A percentile compares a stretch with the other conserved stretches of the same genome.
phyloP scores from a whole-genome alignment of 2,797 vertebrate genomes.

The Peromyscus melanophrys region DNA sequence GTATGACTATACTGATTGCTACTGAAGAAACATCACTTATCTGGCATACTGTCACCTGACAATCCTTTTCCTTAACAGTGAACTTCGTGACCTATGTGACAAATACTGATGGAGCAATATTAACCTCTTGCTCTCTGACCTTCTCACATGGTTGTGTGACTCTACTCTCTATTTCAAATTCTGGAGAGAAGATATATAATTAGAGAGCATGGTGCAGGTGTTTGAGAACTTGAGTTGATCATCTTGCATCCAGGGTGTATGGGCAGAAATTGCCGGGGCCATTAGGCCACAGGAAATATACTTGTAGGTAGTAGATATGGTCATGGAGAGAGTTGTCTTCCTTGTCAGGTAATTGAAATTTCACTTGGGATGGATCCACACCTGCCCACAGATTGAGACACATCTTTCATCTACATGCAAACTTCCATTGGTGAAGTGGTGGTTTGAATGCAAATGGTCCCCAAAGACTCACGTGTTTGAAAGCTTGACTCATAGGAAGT shows the following conservation, averaged over 20 bases:
- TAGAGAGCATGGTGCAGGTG: neutral
- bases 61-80: no score
- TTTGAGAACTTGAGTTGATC: neutral
- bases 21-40: neutral
- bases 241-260: neutral
- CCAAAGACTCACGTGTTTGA: no score
- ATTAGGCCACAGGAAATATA: rapidly evolving
- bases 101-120: no score
- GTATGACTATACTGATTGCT: neutral
- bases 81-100: neutral
- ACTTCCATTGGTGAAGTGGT: neutral
- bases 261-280: rapidly evolving
- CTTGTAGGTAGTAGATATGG: neutral
- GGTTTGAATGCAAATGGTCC: no score
- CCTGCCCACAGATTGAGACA: rapidly evolving
- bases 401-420: neutral
- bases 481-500: no score
- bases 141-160: no score
- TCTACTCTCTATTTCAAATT: neutral
- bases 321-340: neutral
- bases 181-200: neutral
- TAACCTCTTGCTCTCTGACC: no score
- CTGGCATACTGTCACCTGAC: rapidly evolving
- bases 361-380: no score
- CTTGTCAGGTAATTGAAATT: neutral